These are phyloP conservation scores for Morone chrysops DNA, from an alignment of 2,113 vertebrate species.

Conservation along the genomic window DNA sequence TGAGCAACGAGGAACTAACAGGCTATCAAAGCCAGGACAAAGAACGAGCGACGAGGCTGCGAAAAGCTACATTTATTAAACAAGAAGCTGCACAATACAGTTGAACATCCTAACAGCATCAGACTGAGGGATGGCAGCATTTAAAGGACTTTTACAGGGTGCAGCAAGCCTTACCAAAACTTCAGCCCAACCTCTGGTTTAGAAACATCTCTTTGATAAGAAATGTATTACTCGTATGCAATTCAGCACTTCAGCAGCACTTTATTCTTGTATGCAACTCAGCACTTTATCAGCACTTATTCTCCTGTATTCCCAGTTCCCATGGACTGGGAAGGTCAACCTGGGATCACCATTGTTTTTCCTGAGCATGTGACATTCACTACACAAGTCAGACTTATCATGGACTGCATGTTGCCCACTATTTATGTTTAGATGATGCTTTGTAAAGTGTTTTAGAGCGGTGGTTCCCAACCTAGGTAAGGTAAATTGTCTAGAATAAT, in stretches of 20 bases:
- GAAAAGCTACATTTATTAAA: conserved; percentile 41
- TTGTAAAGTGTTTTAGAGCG: neutral
- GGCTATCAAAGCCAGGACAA: conserved; percentile 42
- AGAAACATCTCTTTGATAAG: neutral
- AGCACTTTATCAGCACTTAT: too few species aligned
- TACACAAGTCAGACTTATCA: neutral
- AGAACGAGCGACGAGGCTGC: conserved; percentile 3
- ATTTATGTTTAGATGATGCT: neutral
- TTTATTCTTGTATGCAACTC: too few species aligned
- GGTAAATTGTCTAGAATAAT: too few species aligned
- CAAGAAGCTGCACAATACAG: conserved; percentile 1
- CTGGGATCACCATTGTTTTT: too few species aligned
- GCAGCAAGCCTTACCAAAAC: neutral
- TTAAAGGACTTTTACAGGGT: conserved; percentile 2
- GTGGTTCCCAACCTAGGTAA: too few species aligned
- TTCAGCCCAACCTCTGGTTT: neutral
- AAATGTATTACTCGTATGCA: neutral
- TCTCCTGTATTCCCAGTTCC: too few species aligned
- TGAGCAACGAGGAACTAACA: conserved; percentile 44
- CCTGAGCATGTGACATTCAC: too few species aligned
- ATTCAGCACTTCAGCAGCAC: too few species aligned
- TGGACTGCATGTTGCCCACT: neutral
- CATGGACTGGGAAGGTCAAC: too few species aligned
- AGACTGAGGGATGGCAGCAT: conserved; percentile 11
- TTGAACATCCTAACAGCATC: conserved; percentile 1